These are phyloP conservation scores for Amphimedon queenslandica DNA, from an alignment of 37 sponge, comb jelly and placozoan species.

Conservation along the genomic window DNA sequence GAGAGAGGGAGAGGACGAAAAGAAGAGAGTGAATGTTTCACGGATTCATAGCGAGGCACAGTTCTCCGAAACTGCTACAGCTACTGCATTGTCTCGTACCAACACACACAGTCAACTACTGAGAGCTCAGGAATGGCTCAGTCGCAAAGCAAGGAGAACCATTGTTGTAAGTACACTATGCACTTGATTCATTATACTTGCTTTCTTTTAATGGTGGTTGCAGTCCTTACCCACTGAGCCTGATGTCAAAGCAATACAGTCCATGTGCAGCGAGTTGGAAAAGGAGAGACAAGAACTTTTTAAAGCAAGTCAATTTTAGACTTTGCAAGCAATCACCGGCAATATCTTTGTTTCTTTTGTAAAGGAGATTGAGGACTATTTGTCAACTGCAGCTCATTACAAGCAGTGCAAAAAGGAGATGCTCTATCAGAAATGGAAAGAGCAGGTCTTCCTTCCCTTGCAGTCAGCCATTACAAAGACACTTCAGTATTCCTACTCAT, in stretches of 20 bases:
- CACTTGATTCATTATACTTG: background rate
- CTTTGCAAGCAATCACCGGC: background rate
- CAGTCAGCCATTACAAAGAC: background rate
- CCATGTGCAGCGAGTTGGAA: background rate
- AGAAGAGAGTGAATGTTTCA: background rate
- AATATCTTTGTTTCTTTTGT: background rate
- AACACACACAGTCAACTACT: conserved; percentile 2
- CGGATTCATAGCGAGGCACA: background rate
- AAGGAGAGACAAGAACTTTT: conserved; percentile 11
- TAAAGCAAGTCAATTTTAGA: background rate
- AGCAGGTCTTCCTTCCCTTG: conserved; percentile 58
- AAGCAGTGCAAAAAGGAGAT: conserved; percentile 54
- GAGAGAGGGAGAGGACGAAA: no score
- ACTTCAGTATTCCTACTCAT: background rate
- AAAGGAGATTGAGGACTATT: conserved; percentile 59
- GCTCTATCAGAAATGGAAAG: conserved; percentile 73
- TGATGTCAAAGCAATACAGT: conserved; percentile 7
- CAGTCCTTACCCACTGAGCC: background rate
- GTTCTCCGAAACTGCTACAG: background rate
- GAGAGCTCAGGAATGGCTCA: conserved; percentile 31
- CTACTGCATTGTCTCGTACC: background rate
- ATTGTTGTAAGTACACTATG: conserved; percentile 18
- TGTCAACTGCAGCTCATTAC: conserved; percentile 5
- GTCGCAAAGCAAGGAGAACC: conserved; percentile 29
- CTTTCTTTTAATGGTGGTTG: background rate